phyloP scores from a whole-genome alignment of 2,797 vertebrate species.

The Kryptopterus vitreolus region DNA sequence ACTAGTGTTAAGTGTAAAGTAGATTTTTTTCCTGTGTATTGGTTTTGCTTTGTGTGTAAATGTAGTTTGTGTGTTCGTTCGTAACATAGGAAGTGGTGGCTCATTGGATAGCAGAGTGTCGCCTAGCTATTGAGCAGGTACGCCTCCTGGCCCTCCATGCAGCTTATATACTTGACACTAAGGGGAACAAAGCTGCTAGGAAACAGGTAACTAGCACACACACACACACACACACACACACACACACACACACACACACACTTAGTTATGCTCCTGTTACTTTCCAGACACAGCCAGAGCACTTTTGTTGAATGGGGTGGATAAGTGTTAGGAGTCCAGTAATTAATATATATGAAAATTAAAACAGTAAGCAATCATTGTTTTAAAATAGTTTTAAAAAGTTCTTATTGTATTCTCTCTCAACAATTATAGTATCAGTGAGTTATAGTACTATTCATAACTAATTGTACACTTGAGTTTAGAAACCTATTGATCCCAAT shows the following conservation, averaged over 20 bases:
- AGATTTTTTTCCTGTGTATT: background rate
- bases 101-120: constrained; percentile 92
- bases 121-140: constrained; percentile 86
- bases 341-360: background rate
- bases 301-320: background rate
- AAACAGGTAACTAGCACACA: constrained; percentile 83
- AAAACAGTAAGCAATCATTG: too few species aligned
- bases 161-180: constrained; percentile 77
- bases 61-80: background rate
- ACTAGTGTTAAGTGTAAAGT: constrained; percentile 48
- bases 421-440: too few species aligned
- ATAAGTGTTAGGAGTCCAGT: background rate
- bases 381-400: too few species aligned
- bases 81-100: constrained; percentile 83
- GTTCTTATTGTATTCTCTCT: too few species aligned
- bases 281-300: background rate
- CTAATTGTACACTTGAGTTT: too few species aligned
- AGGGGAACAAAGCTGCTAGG: constrained; percentile 78
- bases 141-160: constrained; percentile 84
- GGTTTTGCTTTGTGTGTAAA: background rate
- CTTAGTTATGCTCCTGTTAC: background rate
- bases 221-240: background rate
- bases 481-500: too few species aligned
- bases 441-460: too few species aligned
- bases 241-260: background rate